These are phyloP conservation scores for Eugnorisma glareosa DNA, from an alignment of 2,888 invertebrate genomes.

Conservation along the genomic window DNA sequence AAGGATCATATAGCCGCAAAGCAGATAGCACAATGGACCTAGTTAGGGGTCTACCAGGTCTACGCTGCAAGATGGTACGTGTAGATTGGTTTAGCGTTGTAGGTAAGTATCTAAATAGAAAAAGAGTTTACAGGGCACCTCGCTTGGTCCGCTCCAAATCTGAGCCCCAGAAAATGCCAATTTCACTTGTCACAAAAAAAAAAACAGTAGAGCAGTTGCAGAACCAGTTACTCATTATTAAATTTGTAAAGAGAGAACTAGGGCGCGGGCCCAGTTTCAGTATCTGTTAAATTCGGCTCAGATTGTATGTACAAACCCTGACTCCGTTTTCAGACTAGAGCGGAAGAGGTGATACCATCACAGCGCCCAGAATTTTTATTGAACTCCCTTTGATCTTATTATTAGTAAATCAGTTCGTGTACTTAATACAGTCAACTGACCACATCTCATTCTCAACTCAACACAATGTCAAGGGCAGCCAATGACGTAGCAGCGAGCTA, in stretches of 20 bases:
- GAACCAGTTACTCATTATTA: too few relatives aligned
- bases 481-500: conserved; percentile 44
- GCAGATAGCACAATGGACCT: not conserved
- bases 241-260: not conserved
- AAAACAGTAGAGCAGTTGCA: too few relatives aligned
- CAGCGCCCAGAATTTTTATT: conserved; percentile 4
- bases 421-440: conserved; percentile 22
- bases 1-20: not conserved
- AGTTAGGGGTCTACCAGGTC: not conserved
- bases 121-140: not conserved
- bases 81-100: not conserved
- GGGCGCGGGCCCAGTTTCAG: not conserved
- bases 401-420: conserved; percentile 11
- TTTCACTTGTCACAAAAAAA: not conserved
- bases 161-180: not conserved
- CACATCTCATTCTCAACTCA: too few relatives aligned
- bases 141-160: not conserved
- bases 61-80: not conserved
- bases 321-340: not conserved
- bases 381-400: conserved; percentile 11
- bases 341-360: not conserved
- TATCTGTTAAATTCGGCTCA: not conserved
- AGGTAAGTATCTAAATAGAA: not conserved
- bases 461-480: conserved; percentile 68
- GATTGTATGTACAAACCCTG: not conserved